phyloP scores from a whole-genome alignment of 2,797 vertebrate species.

The Xenopus petersii region DNA sequence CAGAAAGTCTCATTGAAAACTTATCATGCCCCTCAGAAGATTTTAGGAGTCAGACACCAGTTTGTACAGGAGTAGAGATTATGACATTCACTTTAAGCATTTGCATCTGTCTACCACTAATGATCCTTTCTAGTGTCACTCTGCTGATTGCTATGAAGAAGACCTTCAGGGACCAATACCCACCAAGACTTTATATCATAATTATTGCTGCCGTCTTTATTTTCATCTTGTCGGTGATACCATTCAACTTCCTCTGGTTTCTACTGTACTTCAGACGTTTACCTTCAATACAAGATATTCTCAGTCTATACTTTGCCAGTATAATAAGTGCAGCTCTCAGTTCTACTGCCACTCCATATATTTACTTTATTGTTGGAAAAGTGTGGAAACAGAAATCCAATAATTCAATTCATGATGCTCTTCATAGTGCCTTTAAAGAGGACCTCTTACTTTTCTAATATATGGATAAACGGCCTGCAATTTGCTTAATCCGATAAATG shows the following conservation, averaged over 20 bases:
- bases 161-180: conserved; percentile 7
- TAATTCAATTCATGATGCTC: conserved; percentile 19
- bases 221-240: conserved; percentile 28
- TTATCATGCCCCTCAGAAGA: conserved; percentile 4
- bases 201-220: conserved; percentile 24
- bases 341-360: conserved; percentile 18
- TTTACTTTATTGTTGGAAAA: conserved; percentile 33
- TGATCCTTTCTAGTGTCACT: conserved; percentile 26
- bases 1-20: conserved; percentile 26
- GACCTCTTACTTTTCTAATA: too few species aligned
- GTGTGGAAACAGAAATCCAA: conserved; percentile 21
- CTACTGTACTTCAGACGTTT: conserved; percentile 24
- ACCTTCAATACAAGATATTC: background rate
- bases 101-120: conserved; percentile 32
- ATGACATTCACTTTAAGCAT: conserved; percentile 26
- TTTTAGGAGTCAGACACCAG: background rate
- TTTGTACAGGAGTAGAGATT: conserved; percentile 25
- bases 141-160: conserved; percentile 8
- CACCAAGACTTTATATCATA: conserved; percentile 22
- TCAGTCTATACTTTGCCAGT: conserved; percentile 3
- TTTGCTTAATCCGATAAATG: too few species aligned
- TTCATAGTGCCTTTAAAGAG: conserved; percentile 22
- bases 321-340: conserved; percentile 5
- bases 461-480: too few species aligned
- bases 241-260: conserved; percentile 29